phyloP scores from a whole-genome alignment of 2,113 vertebrate species.

The Hyla sarda region DNA sequence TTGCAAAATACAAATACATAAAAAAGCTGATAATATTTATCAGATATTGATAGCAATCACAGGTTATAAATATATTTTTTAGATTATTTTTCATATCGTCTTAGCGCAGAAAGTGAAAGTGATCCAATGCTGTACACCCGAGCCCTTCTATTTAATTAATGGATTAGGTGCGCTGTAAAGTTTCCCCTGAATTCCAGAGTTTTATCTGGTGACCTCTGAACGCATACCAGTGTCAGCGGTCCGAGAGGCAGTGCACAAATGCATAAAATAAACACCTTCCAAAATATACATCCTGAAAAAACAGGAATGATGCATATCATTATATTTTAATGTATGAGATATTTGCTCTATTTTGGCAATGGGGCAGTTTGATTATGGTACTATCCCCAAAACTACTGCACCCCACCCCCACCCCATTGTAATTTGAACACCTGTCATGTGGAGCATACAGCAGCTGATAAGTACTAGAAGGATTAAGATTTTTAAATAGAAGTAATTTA shows the following conservation, averaged over 20 bases:
- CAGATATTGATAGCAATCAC: not conserved
- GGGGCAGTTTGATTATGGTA: no score
- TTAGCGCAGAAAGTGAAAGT: conserved; percentile 18
- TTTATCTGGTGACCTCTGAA: conserved; percentile 51
- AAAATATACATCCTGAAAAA: conserved; percentile 17
- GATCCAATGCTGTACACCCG: not conserved
- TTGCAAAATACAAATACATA: not conserved
- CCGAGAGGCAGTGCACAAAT: not conserved
- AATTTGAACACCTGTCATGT: no score
- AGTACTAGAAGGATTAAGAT: no score
- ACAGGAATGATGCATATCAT: not conserved
- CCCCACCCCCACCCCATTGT: no score
- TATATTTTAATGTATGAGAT: not conserved
- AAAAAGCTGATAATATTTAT: not conserved
- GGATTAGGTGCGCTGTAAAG: conserved; percentile 27
- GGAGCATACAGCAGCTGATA: no score
- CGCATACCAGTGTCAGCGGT: conserved; percentile 20
- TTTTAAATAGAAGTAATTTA: no score
- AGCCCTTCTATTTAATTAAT: conserved; percentile 43
- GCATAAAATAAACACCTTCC: not conserved
- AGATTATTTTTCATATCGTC: not conserved
- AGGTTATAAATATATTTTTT: no score
- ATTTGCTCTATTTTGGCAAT: not conserved
- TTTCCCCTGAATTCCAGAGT: conserved; percentile 44
- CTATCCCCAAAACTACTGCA: no score